Conservation (phyloP, 1,140 invertebrate species). For the Heliconius melpomene region DNA sequence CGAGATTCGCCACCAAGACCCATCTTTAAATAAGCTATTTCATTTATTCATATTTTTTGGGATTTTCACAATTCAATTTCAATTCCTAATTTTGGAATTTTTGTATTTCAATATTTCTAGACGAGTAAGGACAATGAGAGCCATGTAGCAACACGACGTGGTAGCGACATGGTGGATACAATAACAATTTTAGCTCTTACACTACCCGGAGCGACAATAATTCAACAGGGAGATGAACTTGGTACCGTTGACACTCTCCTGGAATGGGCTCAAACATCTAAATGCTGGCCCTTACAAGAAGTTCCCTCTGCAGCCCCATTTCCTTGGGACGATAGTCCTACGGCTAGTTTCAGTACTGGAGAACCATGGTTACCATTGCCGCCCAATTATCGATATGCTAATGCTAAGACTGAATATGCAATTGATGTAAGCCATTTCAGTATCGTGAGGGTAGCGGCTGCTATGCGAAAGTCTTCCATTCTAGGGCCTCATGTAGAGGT, state of each 20-base stretch:
- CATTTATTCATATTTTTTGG: too few species aligned
- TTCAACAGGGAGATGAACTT: slow-evolving; percentile 89
- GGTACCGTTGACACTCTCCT: slow-evolving; percentile 83
- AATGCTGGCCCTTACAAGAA: slow-evolving; percentile 56
- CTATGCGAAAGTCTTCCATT: slow-evolving; percentile 68
- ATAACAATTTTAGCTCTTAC: slow-evolving; percentile 81
- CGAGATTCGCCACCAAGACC: too few species aligned
- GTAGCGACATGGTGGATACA: slow-evolving; percentile 81
- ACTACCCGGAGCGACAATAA: slow-evolving; percentile 84
- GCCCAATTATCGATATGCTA: slow-evolving; percentile 79
- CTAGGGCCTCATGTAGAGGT: slow-evolving; percentile 69
- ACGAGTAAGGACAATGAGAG: slow-evolving; percentile 80
- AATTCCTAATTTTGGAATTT: too few species aligned
- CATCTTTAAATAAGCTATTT: too few species aligned
- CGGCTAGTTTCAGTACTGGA: slow-evolving; percentile 81
- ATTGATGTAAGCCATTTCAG: slow-evolving; percentile 65
- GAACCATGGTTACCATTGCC: slow-evolving; percentile 83
- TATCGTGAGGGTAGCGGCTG: slow-evolving; percentile 60
- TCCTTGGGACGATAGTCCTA: slow-evolving; percentile 85
- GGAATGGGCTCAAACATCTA: slow-evolving; percentile 54
- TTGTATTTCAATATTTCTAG: slow-evolving; percentile 54
- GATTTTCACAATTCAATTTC: too few species aligned
- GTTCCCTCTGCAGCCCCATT: slow-evolving; percentile 83
- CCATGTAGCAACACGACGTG: slow-evolving; percentile 79
- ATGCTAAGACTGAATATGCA: slow-evolving; percentile 79